Percentiles rank a stretch among this genome's conserved stretches.
These are phyloP conservation scores for Distichodus sexfasciatus DNA, from an alignment of 2,797 vertebrate species.

Conservation along the genomic window DNA sequence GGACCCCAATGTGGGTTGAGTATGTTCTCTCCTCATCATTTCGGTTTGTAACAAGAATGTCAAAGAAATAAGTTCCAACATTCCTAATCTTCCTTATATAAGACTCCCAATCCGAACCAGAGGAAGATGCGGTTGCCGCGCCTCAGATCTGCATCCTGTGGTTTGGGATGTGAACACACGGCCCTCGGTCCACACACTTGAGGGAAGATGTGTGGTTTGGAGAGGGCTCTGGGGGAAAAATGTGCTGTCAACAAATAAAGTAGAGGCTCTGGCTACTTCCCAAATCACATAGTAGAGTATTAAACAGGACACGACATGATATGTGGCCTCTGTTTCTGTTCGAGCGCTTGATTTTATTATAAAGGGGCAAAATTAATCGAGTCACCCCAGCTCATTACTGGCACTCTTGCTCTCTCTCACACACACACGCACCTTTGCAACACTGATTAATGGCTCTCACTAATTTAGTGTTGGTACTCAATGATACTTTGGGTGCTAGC, in stretches of 20 bases:
- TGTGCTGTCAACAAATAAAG: conserved; percentile 23
- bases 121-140: neutral
- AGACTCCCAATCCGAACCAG: neutral
- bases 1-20: neutral
- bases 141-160: conserved; percentile 2
- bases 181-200: no score
- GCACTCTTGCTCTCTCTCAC: no score
- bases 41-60: neutral
- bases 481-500: neutral
- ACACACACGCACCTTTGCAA: conserved; percentile 1
- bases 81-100: neutral
- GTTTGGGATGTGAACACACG: neutral
- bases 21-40: neutral
- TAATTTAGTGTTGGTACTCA: neutral
- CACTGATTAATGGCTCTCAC: neutral
- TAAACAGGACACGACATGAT: no score
- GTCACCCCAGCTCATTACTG: conserved; percentile 9
- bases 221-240: neutral
- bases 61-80: neutral
- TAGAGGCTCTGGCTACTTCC: conserved; percentile 13
- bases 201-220: neutral
- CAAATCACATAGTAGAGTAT: neutral
- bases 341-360: no score
- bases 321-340: no score
- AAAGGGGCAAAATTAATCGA: conserved; percentile 17